Conservation (phyloP, 2,888 invertebrate species). For the Lasioglossum vierecki region DNA sequence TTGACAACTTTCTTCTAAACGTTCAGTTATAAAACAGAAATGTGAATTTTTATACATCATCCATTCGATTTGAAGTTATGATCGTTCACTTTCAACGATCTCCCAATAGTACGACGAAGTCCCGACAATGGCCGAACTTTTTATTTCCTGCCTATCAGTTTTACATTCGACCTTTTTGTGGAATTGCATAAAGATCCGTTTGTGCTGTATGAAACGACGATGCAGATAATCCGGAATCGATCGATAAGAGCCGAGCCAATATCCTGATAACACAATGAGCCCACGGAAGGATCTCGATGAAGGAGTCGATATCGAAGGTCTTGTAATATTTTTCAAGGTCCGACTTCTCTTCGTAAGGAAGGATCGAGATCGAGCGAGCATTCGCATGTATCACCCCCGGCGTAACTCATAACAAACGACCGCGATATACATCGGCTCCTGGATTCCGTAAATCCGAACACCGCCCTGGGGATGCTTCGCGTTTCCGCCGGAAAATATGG, state of each 20-base stretch:
- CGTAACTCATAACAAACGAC: slow-evolving; percentile 22
- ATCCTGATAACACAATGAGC: background rate
- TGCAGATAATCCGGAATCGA: background rate
- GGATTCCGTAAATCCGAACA: slow-evolving; percentile 1
- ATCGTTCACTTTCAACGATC: background rate
- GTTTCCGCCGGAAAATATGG: background rate
- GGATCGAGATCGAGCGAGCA: slow-evolving; percentile 7
- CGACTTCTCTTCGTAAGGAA: background rate
- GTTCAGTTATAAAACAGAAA: background rate
- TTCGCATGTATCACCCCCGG: background rate
- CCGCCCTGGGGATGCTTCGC: background rate
- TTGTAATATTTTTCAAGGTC: slow-evolving; percentile 1
- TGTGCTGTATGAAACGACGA: background rate
- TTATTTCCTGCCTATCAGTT: background rate
- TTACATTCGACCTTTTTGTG: background rate
- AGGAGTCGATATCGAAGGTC: background rate
- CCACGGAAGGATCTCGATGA: background rate
- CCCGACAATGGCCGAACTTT: background rate
- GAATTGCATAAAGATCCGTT: background rate
- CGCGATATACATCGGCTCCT: background rate
- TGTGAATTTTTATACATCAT: background rate
- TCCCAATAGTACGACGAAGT: background rate
- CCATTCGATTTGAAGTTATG: background rate
- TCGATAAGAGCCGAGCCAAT: background rate
- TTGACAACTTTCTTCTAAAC: background rate